Percentiles rank a stretch among this genome's conserved stretches.
Evolutionary conservation across 2,888 invertebrate species (phyloP).

Genomic region (Rhorus exstirpatorius): DNA sequence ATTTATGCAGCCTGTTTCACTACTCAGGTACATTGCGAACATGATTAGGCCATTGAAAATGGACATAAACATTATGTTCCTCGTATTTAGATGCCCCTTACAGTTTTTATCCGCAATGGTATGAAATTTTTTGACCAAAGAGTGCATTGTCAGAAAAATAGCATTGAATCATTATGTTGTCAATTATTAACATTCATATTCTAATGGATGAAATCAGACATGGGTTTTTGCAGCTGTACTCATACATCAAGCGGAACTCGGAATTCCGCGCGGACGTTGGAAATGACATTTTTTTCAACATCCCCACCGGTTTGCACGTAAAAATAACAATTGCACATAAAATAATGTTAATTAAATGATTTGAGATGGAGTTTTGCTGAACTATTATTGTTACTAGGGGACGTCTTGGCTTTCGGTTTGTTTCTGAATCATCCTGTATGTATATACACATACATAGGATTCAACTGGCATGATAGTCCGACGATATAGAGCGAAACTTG

Average conservation of each 20-base stretch:
- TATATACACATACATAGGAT: slow-evolving; percentile 45
- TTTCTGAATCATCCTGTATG: slow-evolving; percentile 58
- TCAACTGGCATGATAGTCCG: slow-evolving; percentile 48
- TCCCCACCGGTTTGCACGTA: too few species aligned
- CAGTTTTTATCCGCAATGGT: not conserved
- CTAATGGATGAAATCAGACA: not conserved
- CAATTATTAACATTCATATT: not conserved
- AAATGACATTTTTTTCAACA: too few species aligned
- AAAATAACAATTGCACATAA: too few species aligned
- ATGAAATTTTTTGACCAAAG: not conserved
- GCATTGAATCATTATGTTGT: not conserved
- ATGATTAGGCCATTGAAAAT: not conserved
- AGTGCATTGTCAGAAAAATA: not conserved
- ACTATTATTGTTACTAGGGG: not conserved
- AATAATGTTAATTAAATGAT: too few species aligned
- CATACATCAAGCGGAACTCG: too few species aligned
- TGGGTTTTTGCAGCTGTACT: not conserved
- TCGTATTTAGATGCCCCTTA: not conserved
- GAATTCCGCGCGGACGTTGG: too few species aligned
- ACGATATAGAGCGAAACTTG: slow-evolving; percentile 44
- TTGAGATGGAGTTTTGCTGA: not conserved
- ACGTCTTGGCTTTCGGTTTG: not conserved
- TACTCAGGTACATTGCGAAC: not conserved
- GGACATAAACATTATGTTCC: too few species aligned
- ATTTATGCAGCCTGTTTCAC: slow-evolving; percentile 51